Conservation (phyloP, 1,140 invertebrate genomes). For the Drosophila bocqueti region DNA sequence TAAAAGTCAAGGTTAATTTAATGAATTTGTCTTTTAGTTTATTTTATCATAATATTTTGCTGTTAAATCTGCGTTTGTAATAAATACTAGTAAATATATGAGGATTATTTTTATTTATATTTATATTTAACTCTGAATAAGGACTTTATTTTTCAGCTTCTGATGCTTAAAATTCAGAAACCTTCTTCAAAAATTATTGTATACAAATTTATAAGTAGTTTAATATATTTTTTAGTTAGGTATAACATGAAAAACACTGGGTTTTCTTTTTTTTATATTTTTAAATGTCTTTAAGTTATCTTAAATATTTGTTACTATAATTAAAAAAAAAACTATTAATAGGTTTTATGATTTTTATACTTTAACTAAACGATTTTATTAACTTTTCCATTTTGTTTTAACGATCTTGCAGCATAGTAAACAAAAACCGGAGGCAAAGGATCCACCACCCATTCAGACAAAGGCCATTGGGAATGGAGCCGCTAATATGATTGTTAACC, state of each 20-base stretch:
- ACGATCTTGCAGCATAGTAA: slow-evolving; percentile 61
- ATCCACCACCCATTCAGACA: not conserved
- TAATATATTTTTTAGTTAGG: not conserved
- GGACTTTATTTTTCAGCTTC: not conserved
- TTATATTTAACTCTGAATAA: not conserved
- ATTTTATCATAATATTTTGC: not conserved
- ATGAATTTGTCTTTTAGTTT: not conserved
- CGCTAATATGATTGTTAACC: slow-evolving; percentile 43
- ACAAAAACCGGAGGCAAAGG: slow-evolving; percentile 24
- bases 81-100: not conserved
- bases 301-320: too few species aligned
- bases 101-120: not conserved
- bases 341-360: not conserved
- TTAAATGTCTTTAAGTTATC: too few species aligned
- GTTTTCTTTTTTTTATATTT: too few species aligned
- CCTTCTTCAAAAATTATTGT: not conserved
- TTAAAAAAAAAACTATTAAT: not conserved
- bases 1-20: not conserved
- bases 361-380: not conserved
- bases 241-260: not conserved
- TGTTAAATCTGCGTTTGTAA: too few species aligned
- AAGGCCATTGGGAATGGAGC: slow-evolving; percentile 1
- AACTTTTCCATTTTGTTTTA: not conserved
- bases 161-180: not conserved
- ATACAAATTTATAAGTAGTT: not conserved